A percentile compares a stretch with the other conserved stretches of the same genome.
phyloP scores from a whole-genome alignment of 2,797 vertebrate species.

The Picus viridis region DNA sequence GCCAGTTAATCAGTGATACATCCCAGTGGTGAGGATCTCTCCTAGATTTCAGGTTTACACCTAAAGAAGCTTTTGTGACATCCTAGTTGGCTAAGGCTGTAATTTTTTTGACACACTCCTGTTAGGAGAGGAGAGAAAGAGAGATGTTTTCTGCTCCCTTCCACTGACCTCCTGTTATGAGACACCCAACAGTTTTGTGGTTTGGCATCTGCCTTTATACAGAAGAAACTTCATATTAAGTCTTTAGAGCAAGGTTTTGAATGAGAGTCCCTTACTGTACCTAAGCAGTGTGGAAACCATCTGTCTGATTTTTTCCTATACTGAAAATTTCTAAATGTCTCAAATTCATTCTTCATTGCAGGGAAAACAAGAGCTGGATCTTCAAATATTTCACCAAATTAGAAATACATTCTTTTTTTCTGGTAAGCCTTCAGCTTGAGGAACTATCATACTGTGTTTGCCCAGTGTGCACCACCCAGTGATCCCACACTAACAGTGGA shows the following conservation, averaged over 20 bases:
- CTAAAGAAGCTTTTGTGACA: neutral
- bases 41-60: neutral
- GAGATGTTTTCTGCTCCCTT: neutral
- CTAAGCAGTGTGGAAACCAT: neutral
- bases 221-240: conserved; percentile 29
- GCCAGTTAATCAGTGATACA: neutral
- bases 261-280: neutral
- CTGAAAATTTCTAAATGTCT: neutral
- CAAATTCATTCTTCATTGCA: neutral
- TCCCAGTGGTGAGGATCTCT: neutral
- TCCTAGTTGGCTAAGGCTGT: neutral
- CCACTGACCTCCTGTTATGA: neutral
- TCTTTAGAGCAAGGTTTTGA: neutral
- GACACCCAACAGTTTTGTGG: conserved; percentile 3
- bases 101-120: neutral
- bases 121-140: neutral
- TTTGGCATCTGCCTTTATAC: neutral
- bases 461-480: too few species aligned
- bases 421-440: neutral
- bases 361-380: neutral
- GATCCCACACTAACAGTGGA: fast-evolving
- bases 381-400: neutral
- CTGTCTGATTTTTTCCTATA: neutral
- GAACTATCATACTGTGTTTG: neutral
- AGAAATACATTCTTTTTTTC: neutral